A percentile compares a stretch with the other conserved stretches of the same genome.
Evolutionary conservation across 2,113 vertebrate genomes (phyloP).

Genomic region (Erythrocercus mccallii): DNA sequence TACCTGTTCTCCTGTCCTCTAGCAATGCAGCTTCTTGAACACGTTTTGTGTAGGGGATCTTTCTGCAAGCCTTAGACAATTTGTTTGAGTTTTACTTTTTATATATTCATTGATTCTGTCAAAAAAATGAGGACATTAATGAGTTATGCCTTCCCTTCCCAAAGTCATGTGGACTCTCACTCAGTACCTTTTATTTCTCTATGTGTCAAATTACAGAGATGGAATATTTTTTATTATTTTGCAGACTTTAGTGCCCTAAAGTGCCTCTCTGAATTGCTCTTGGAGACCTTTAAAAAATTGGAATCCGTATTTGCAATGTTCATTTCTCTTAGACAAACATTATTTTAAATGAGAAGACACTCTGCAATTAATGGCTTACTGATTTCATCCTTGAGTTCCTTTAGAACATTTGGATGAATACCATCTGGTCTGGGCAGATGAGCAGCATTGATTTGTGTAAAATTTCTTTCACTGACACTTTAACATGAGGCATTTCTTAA

Average conservation of each 20-base stretch:
- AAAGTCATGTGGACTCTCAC: neutral
- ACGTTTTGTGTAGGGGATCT: neutral
- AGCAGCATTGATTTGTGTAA: neutral
- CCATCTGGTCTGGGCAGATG: slow-evolving; percentile 1
- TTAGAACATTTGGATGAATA: slow-evolving; percentile 16
- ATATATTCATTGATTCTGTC: neutral
- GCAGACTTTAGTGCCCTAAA: neutral
- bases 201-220: neutral
- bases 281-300: neutral
- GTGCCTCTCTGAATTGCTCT: neutral
- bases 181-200: neutral
- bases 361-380: slow-evolving; percentile 12
- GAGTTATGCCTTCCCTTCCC: neutral
- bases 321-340: slow-evolving; percentile 15
- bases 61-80: neutral
- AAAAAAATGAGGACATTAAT: neutral
- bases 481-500: neutral
- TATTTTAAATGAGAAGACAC: slow-evolving; percentile 22
- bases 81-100: neutral
- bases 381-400: slow-evolving; percentile 35
- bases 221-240: neutral
- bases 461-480: neutral
- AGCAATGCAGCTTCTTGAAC: neutral
- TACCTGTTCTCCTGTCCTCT: neutral
- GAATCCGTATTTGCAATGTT: neutral